Conservation (phyloP, 53 echinoderm and acorn worm species). For the Holothuria scabra region DNA sequence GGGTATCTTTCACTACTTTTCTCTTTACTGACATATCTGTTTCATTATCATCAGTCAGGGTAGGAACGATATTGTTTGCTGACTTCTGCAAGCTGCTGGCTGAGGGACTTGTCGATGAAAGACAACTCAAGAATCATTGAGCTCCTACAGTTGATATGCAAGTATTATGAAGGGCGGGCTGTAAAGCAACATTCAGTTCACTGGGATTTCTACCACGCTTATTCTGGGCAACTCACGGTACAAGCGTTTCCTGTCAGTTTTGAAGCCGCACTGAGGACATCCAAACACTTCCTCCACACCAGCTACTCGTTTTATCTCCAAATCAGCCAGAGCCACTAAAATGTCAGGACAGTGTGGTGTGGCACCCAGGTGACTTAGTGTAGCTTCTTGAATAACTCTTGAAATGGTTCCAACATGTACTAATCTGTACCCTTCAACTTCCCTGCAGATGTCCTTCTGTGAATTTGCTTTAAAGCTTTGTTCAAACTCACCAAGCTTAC, state of each 20-base stretch:
- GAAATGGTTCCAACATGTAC: too few relatives aligned
- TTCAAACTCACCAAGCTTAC: too few relatives aligned
- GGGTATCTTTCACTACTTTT: conserved; percentile 37
- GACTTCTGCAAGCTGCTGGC: conserved; percentile 17
- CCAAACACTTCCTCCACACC: conserved; percentile 20
- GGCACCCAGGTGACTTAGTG: too few relatives aligned
- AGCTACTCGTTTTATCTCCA: neutral
- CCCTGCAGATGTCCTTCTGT: too few relatives aligned
- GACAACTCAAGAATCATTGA: conserved; percentile 1
- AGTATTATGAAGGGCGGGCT: conserved; percentile 12
- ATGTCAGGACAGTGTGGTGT: neutral
- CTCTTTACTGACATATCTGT: conserved; percentile 34
- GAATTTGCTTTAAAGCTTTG: too few relatives aligned
- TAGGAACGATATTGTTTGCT: conserved; percentile 27
- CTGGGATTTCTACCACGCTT: conserved; percentile 13
- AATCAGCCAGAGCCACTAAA: conserved; percentile 5
- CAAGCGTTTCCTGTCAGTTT: neutral
- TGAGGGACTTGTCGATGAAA: neutral
- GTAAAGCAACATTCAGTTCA: conserved; percentile 22
- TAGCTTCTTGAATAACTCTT: too few relatives aligned
- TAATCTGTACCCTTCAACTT: too few relatives aligned
- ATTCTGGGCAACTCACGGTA: neutral
- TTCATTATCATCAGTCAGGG: conserved; percentile 22
- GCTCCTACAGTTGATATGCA: conserved; percentile 13
- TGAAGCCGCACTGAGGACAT: neutral